phyloP scores from a whole-genome alignment of 2,888 invertebrate genomes.

The Itoplectis maculator region DNA sequence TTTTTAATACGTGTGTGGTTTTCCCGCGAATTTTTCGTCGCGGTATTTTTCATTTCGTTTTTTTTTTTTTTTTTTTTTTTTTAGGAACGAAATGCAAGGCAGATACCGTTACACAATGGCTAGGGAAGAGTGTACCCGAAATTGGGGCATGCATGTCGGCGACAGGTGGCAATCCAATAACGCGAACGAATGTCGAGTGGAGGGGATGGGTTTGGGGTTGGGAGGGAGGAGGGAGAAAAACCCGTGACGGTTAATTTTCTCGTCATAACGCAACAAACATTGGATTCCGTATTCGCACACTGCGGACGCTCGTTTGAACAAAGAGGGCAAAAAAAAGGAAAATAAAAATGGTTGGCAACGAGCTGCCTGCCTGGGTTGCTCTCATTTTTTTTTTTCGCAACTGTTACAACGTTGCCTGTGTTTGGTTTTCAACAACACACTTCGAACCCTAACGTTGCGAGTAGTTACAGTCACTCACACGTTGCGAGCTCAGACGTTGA shows the following conservation, averaged over 20 bases:
- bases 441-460: too few species aligned
- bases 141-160: conserved; percentile 27
- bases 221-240: conserved; percentile 14
- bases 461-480: too few species aligned
- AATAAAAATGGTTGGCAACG: conserved; percentile 51
- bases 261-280: conserved; percentile 32
- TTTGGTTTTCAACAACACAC: too few species aligned
- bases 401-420: too few species aligned
- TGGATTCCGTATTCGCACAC: conserved; percentile 35
- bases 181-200: neutral
- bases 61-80: neutral
- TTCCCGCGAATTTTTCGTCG: neutral
- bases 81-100: neutral
- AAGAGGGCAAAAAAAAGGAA: conserved; percentile 32
- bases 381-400: too few species aligned
- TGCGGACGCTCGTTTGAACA: conserved; percentile 33
- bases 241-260: conserved; percentile 20
- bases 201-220: too few species aligned
- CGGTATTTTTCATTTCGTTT: neutral
- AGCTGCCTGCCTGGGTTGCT: conserved; percentile 65
- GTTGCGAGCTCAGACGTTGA: too few species aligned
- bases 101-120: neutral
- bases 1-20: too few species aligned
- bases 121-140: conserved; percentile 17
- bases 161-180: conserved; percentile 31